These are phyloP conservation scores for Dasysyrphus tricinctus DNA, from an alignment of 2,888 invertebrate genomes.

Conservation along the genomic window DNA sequence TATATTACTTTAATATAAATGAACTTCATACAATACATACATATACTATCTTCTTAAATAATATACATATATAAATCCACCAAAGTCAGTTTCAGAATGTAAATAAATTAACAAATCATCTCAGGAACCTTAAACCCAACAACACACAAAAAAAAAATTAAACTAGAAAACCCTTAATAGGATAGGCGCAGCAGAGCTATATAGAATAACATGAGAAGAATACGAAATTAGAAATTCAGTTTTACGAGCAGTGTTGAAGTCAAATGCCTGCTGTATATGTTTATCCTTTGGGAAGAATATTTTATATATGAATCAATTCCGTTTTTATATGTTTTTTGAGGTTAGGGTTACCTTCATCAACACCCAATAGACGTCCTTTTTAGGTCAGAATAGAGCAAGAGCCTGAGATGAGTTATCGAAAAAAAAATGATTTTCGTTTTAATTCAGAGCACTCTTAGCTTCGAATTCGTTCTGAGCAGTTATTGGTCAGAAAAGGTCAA, in stretches of 20 bases:
- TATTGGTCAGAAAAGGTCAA: too few species aligned
- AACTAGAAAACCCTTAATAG: conserved; percentile 68
- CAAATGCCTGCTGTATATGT: not conserved
- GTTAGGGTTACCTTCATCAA: not conserved
- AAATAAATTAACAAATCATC: conserved; percentile 73
- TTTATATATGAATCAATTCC: conserved; percentile 57
- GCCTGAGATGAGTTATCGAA: too few species aligned
- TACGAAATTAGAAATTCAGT: conserved; percentile 67
- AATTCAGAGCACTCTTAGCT: too few species aligned
- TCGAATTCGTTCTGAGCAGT: too few species aligned
- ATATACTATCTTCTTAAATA: conserved; percentile 16
- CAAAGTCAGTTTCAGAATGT: conserved; percentile 50
- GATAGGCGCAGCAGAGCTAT: conserved; percentile 64
- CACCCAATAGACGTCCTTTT: too few species aligned
- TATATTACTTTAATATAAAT: not conserved
- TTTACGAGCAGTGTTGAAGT: conserved; percentile 16
- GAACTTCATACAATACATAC: not conserved
- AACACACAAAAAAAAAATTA: conserved; percentile 64
- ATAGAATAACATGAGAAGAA: conserved; percentile 56
- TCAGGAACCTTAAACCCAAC: conserved; percentile 65
- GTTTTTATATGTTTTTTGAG: not conserved
- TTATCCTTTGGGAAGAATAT: conserved; percentile 21
- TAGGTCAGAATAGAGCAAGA: too few species aligned
- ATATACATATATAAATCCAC: conserved; percentile 39
- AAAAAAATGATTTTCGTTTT: too few species aligned